Base-by-base conservation (phyloP, 2,113 vertebrate species). In the Australoheros scitulus region DNA sequence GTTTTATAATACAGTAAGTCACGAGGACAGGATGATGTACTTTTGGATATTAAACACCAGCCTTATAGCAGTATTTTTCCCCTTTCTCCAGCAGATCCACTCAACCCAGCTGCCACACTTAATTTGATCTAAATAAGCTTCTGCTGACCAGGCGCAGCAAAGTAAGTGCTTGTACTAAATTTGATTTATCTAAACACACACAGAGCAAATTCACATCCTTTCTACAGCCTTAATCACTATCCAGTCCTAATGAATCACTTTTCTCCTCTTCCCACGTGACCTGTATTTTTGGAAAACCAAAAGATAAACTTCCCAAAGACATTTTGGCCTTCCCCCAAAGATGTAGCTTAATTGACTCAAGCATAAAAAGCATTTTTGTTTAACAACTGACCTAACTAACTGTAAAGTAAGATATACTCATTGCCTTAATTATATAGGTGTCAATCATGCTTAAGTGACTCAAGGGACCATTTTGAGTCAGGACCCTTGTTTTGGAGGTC, bases 111-210 rank as follows among this genome's bases (percentile, higher is more conserved):
- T 52, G 34, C 79, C 52, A 75, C 57, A 0, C 1, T 22, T 82
- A 3, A 63, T 80, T 81, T 81, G 79, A 81, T 82, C 22, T 63
- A 17, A 82, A 84, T 34, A 76, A 22, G 34, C 58, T 57, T 79
- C 74, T 70, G 86, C 74, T 65, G 76, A 79, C 29, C 38, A 50
- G 77, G 61, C 13, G 22, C 65, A 77, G 74, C 68, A 50, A 87
- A 83, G 92, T 92, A 87, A 91, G 92, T 87, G 13, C 15, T 70
- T 20, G 1, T 24, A 11, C 11, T 60, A 9, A 36, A 72, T 43
- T 52, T 6, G 18, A 76, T 50, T 60, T 13, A 50, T 22, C 52
- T 15, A 2, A 86, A 50, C 58, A 70, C 58, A 70, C 24, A 58
- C 1, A 29, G 9, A 24, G 17, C 22, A 72, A 72, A 41, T 34